These are phyloP conservation scores for Cephalotes varians DNA, from an alignment of 2,888 invertebrate genomes.

Conservation along the genomic window DNA sequence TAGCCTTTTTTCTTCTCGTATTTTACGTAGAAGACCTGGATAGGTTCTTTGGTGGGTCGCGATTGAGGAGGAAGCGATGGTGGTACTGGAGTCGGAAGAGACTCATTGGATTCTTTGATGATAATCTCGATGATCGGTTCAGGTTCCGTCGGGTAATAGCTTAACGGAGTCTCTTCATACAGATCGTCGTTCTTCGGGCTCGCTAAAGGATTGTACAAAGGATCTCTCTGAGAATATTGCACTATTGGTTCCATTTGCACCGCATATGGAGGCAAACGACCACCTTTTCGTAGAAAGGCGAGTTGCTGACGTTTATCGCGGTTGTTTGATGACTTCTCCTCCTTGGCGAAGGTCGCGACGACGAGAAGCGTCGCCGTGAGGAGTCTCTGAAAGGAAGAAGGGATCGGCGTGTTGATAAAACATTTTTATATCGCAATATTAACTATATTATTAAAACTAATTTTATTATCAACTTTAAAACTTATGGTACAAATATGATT, in stretches of 20 bases:
- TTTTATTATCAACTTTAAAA: background rate
- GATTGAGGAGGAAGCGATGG: constrained; percentile 84
- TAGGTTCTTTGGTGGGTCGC: constrained; percentile 92
- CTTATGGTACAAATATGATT: background rate
- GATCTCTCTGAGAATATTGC: constrained; percentile 93
- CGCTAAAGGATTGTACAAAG: constrained; percentile 89
- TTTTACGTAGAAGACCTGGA: constrained; percentile 96
- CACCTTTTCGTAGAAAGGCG: constrained; percentile 78
- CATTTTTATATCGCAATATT: background rate
- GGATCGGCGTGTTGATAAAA: constrained; percentile 19
- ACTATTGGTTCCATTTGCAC: constrained; percentile 93
- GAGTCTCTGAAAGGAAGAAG: constrained; percentile 74
- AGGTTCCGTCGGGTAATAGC: constrained; percentile 88
- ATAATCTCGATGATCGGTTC: constrained; percentile 97
- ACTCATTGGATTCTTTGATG: constrained; percentile 95
- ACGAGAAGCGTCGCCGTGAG: constrained; percentile 68
- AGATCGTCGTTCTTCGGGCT: constrained; percentile 86
- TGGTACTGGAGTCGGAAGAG: constrained; percentile 89
- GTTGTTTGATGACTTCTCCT: constrained; percentile 72
- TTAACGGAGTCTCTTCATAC: constrained; percentile 77
- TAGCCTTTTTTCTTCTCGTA: constrained; percentile 93
- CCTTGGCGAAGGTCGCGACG: constrained; percentile 73
- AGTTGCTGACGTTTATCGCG: constrained; percentile 83
- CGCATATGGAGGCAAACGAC: constrained; percentile 90
- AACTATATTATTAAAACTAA: background rate